Conservation (phyloP, 2,888 invertebrate species). For the Pelosia muscerda region DNA sequence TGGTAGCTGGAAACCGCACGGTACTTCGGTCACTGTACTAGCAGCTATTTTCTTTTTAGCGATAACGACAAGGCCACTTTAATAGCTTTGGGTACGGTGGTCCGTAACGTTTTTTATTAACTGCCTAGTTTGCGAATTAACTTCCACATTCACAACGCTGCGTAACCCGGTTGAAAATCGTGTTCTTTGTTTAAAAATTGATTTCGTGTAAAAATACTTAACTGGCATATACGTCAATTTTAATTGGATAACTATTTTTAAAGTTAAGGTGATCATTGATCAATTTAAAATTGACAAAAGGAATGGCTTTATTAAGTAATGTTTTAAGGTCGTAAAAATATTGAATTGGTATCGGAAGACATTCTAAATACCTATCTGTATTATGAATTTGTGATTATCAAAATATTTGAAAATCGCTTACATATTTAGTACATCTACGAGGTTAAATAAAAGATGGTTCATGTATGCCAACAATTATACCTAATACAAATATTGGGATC, state of each 20-base stretch:
- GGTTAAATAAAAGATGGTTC: no score
- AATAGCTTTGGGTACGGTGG: conserved; percentile 80
- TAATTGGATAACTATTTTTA: background rate
- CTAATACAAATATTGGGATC: no score
- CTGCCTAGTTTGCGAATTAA: conserved; percentile 58
- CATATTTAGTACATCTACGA: no score
- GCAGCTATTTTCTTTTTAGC: conserved; percentile 73
- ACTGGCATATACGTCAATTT: background rate
- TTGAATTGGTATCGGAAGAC: no score
- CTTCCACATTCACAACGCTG: conserved; percentile 38
- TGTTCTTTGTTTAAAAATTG: conserved; percentile 5
- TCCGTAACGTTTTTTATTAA: conserved; percentile 62
- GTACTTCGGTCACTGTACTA: conserved; percentile 68
- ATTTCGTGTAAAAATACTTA: background rate
- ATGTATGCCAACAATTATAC: no score
- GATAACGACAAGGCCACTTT: conserved; percentile 82
- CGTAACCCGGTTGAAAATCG: conserved; percentile 31
- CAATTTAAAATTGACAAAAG: background rate
- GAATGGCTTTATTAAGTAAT: no score
- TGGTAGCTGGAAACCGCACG: conserved; percentile 51
- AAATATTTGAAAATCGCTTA: no score
- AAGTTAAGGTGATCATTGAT: background rate
- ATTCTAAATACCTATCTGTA: no score
- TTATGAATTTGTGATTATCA: no score
- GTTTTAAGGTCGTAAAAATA: no score